Conservation (phyloP, 2,113 vertebrate genomes). For the Rousettus leschenaultii region DNA sequence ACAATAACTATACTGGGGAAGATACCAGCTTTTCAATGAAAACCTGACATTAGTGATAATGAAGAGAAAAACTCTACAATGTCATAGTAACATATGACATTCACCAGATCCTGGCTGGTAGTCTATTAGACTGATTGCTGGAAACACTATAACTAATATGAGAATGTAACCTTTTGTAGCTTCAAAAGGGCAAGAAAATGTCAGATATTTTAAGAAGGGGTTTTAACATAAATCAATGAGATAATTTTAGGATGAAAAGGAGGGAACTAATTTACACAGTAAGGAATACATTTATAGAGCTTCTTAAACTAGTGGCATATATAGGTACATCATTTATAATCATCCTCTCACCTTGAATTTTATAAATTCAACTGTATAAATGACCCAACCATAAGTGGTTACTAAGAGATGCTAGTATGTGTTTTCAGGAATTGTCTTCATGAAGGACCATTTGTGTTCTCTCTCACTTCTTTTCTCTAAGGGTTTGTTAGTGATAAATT, state of each 20-base stretch:
- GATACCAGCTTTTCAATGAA: neutral
- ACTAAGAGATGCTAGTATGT: neutral
- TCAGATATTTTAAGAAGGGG: neutral
- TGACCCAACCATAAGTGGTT: neutral
- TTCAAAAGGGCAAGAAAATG: constrained; percentile 20
- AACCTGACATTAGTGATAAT: neutral
- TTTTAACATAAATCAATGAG: constrained; percentile 7
- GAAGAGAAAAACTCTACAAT: neutral
- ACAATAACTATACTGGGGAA: neutral
- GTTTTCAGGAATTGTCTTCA: neutral
- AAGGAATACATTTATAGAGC: neutral
- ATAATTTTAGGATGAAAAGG: constrained; percentile 11
- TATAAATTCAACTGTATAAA: neutral
- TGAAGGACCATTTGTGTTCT: neutral
- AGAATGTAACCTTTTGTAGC: neutral
- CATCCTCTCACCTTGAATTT: neutral
- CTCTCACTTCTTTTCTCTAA: neutral
- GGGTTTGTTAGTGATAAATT: neutral
- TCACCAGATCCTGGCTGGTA: neutral
- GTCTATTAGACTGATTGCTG: neutral
- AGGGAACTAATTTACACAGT: neutral
- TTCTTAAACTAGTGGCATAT: neutral
- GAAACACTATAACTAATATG: neutral
- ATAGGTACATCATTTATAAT: neutral
- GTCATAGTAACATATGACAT: accelerated